Evolutionary conservation across 2,113 vertebrate species (phyloP).

Genomic region (Silurus meridionalis): DNA sequence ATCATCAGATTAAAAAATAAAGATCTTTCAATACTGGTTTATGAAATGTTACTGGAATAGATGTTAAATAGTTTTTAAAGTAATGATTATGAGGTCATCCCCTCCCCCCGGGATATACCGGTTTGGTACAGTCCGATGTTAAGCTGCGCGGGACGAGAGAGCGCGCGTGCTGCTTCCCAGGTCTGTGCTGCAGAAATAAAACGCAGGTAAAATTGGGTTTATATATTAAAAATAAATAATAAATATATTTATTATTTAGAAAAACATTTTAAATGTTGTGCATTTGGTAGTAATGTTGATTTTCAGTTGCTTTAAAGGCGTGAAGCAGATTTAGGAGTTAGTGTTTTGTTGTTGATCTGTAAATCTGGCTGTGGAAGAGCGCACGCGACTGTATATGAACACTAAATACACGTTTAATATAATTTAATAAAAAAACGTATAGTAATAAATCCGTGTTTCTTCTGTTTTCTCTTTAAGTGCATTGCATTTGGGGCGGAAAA

Average conservation of each 20-base stretch:
- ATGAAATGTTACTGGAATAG: not conserved
- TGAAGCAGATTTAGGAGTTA: not conserved
- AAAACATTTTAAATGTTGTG: not conserved
- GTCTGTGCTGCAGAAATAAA: not conserved
- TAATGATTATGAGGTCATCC: not conserved
- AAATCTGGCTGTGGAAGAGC: not conserved
- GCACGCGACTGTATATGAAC: too few species aligned
- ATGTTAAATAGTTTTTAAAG: not conserved
- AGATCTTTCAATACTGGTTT: fast-evolving
- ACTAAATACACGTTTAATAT: not conserved
- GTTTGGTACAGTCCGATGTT: slow-evolving; percentile 39
- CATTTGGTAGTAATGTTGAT: too few species aligned
- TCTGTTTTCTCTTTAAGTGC: not conserved
- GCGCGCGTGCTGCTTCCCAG: not conserved
- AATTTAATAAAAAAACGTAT: not conserved
- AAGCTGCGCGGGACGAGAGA: slow-evolving; percentile 48
- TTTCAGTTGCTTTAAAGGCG: not conserved
- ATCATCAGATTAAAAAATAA: not conserved
- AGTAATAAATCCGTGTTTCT: not conserved
- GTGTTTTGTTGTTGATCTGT: not conserved
- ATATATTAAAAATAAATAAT: too few species aligned
- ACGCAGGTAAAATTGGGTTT: not conserved
- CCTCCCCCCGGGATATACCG: not conserved
- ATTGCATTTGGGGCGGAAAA: not conserved
- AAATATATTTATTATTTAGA: too few species aligned